phyloP scores from a whole-genome alignment of 2,113 vertebrate genomes.

The Addax nasomaculatus region DNA sequence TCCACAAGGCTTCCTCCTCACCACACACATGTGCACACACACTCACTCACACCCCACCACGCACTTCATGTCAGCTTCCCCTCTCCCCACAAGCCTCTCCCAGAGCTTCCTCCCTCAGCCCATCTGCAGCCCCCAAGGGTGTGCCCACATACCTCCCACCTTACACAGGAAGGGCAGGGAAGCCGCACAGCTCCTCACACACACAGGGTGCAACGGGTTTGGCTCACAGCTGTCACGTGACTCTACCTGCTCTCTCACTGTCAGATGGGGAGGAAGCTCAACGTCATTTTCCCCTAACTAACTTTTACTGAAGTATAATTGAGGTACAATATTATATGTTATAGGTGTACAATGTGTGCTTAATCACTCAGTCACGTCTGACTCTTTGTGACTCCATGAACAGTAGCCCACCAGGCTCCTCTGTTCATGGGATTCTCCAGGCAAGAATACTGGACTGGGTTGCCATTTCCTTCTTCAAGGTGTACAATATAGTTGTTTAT shows the following conservation, averaged over 20 bases:
- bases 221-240: rapidly evolving
- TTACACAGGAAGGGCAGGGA: neutral
- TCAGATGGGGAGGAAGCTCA: neutral
- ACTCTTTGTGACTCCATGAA: neutral
- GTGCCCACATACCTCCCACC: too few species aligned
- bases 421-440: neutral
- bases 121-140: neutral
- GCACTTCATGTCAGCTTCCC: too few species aligned
- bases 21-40: neutral
- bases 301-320: neutral
- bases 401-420: neutral
- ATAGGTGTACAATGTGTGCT: neutral
- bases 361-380: neutral
- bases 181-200: neutral
- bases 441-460: neutral
- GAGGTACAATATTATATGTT: neutral
- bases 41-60: neutral
- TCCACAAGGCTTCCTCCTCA: too few species aligned
- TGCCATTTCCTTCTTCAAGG: neutral
- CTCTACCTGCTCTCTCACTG: neutral
- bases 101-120: neutral
- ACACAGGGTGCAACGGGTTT: neutral
- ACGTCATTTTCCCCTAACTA: neutral
- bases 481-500: neutral
- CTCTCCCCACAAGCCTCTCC: neutral